phyloP scores from a whole-genome alignment of 2,888 invertebrate species.

The Neoaliturus tenellus region DNA sequence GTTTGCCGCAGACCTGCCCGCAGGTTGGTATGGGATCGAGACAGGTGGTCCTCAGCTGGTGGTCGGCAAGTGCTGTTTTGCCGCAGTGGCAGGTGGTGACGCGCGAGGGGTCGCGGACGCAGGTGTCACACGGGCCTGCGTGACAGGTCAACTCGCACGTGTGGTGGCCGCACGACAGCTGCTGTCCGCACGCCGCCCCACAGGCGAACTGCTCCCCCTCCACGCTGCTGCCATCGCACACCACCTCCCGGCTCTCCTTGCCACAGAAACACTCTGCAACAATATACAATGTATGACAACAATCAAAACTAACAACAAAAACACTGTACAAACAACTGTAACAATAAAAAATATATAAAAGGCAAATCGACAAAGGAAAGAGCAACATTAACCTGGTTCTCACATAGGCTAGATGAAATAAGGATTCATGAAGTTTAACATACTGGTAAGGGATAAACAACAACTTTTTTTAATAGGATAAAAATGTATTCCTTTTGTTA shows the following conservation, averaged over 20 bases:
- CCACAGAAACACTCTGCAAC: slow-evolving; percentile 83
- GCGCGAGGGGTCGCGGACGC: slow-evolving; percentile 77
- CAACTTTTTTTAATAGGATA: too few relatives aligned
- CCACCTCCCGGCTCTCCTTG: slow-evolving; percentile 77
- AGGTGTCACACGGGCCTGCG: slow-evolving; percentile 76
- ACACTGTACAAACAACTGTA: too few relatives aligned
- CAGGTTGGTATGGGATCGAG: slow-evolving; percentile 90
- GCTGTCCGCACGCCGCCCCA: slow-evolving; percentile 77
- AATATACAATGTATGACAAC: too few relatives aligned
- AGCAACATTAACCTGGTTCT: too few relatives aligned
- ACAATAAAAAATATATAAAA: too few relatives aligned
- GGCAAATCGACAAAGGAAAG: too few relatives aligned
- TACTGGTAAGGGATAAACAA: too few relatives aligned
- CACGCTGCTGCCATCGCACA: slow-evolving; percentile 77
- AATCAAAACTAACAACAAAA: too few relatives aligned
- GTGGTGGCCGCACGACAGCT: slow-evolving; percentile 82
- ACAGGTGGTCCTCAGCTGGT: slow-evolving; percentile 80
- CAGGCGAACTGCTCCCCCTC: slow-evolving; percentile 76
- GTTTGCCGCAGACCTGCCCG: slow-evolving; percentile 76
- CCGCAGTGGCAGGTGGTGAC: slow-evolving; percentile 87
- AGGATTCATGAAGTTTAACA: too few relatives aligned
- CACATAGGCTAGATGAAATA: too few relatives aligned
- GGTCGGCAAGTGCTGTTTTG: slow-evolving; percentile 75
- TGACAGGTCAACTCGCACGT: slow-evolving; percentile 83
- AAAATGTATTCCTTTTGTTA: too few relatives aligned